Evolutionary conservation across 2,888 invertebrate genomes (phyloP), one percentile per base, ranked within the genome.

Genomic region (Physocephala rufipes): DNA sequence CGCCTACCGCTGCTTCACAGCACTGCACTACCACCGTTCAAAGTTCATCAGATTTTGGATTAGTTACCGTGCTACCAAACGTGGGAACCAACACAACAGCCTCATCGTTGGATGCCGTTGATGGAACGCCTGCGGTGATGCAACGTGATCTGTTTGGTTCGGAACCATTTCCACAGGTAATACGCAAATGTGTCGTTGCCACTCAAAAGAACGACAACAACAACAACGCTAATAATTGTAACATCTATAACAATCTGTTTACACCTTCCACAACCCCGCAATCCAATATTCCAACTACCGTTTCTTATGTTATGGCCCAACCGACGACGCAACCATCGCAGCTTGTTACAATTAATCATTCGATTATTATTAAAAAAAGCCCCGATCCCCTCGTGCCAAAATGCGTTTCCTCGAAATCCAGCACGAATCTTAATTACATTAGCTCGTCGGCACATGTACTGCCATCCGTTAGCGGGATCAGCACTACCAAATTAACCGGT

Each of bases 121-220:
- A 59, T 16, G 1, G 67, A 12, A 2, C 26, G 21, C 5, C 63
- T 2, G 21, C 28, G 4, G 49, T 36, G 1, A 24, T 63, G 19
- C 70, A 71, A 69, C 78, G 82, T 43, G 86, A 86, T 79, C 79
- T 86, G 43, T 86, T 86, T 71, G 86, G 84, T 71, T 85, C 82
- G 43, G 86, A 86, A 74, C 86, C 86, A 67, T 86, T 86, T 78
- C 85, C 85, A 71, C 82, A 85, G 82, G 81, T 85, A 82, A 81
- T 85, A 76, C 80, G 81, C 72, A 82, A 82, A 77, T 81, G 82
- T 78, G 74, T 77, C 74, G 76, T 76, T 58, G 78, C 75, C 49
- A 77, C 79, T 67, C 78, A 79, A 64, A 79, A 77, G 63, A 71
- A 59, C 71, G 67, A 67, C 58, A 74, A 51, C 51, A 71, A 61